Base-by-base conservation (phyloP, 1,140 invertebrate species). In the Temnothorax longispinosus region DNA sequence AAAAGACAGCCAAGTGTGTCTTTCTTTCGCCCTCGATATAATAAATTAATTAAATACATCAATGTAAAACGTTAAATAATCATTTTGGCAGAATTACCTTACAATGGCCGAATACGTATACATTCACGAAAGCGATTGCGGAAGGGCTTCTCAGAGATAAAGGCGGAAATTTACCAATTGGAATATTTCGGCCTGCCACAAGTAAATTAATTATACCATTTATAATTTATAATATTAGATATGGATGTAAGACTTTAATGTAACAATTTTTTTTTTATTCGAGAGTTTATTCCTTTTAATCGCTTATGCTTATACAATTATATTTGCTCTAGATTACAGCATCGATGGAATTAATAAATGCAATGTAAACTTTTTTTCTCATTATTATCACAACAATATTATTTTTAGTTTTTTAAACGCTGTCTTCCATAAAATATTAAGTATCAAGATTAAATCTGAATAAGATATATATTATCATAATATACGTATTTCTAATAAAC, bases 121-220 rank as follows among this genome's bases (percentile, higher is more conserved):
- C 97, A 1, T 97, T 97, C 87, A 97, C 97, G 2, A 98, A 98
- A 95, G 97, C 97, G 1, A 90, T 98, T 41, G 96, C 97, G 0
- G 97, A 98, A 92, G 96, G 96, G 67, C 94, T 97, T 13, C 81
- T 98, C 0, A 94, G 94, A 74, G 91, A 96, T 52, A 96, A 96
- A 76, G 94, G 95, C 38, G 94, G 94, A n/a, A n/a, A n/a, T n/a
- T n/a, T n/a, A 21, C 98, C 98, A 0, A 91, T 97, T 21, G 96
- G 96, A 38, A 96, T 97, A 80, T 97, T 97, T 89, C 94, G 97
- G 86, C 97, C 97, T 2, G 96, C 96, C 18, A 97, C 97, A 87
- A 96, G 96, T 97, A 93, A 41, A 54, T 78, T 69, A 58, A 13
- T 50, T 75, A 54, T 27, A 27, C 27, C 27, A 27, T 27, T 27